A percentile compares a stretch with the other conserved stretches of the same genome.
Conservation (phyloP, 2,797 vertebrate genomes). For the Microctenopoma steveboyesi region DNA sequence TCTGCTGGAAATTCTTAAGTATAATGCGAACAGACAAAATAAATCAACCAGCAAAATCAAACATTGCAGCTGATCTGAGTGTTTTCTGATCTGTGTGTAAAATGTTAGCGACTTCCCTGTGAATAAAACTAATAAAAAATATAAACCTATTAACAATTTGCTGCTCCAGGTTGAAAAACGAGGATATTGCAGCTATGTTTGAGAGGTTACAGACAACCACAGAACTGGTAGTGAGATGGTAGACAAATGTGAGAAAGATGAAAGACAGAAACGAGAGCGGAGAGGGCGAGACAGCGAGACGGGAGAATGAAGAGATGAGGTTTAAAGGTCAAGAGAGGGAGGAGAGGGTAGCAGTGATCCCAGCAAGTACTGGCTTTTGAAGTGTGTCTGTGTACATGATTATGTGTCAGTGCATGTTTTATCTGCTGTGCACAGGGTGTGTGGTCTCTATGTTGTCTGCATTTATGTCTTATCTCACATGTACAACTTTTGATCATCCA, state of each 20-base stretch:
- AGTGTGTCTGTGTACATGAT: constrained; percentile 38
- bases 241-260: constrained; percentile 46
- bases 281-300: constrained; percentile 34
- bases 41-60: background rate
- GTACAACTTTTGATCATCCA: constrained; percentile 42
- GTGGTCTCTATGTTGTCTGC: constrained; percentile 59
- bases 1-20: background rate
- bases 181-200: background rate
- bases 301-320: constrained; percentile 53
- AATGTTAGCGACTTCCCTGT: background rate
- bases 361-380: constrained; percentile 58
- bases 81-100: background rate
- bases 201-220: background rate
- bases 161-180: background rate
- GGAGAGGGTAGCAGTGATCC: constrained; percentile 64
- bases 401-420: constrained; percentile 38
- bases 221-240: background rate
- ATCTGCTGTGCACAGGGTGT: constrained; percentile 53
- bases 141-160: no score
- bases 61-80: no score
- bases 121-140: no score
- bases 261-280: constrained; percentile 52
- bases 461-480: constrained; percentile 47
- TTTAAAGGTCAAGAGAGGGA: constrained; percentile 73
- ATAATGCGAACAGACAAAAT: background rate